These are phyloP conservation scores for Copsychus sechellarum DNA, from an alignment of 2,113 vertebrate genomes.

Conservation along the genomic window DNA sequence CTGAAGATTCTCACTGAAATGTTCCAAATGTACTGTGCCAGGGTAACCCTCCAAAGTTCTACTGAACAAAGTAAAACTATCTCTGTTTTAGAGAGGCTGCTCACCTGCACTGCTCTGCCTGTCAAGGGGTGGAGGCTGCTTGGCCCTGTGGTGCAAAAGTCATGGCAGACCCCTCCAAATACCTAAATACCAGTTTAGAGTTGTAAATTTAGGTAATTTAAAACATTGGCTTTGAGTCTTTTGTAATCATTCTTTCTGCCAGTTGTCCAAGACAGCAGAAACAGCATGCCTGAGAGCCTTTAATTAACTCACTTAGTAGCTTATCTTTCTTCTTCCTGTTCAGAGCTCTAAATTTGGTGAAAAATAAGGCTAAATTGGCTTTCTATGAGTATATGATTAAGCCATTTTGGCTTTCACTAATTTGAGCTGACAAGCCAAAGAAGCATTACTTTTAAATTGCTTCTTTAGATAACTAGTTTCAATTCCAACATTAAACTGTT, in stretches of 20 bases:
- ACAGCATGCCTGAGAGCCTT: background rate
- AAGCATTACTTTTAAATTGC: conserved; percentile 68
- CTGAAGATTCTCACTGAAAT: background rate
- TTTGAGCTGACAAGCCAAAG: conserved; percentile 59
- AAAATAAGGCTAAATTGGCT: conserved; percentile 53
- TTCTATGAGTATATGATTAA: conserved; percentile 42
- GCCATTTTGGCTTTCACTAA: conserved; percentile 37
- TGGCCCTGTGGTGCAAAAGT: background rate
- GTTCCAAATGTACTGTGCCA: background rate
- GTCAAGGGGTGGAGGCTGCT: background rate
- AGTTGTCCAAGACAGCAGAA: background rate
- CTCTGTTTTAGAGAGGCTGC: background rate
- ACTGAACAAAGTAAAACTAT: background rate
- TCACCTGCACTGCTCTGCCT: background rate
- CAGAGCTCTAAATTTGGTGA: conserved; percentile 37
- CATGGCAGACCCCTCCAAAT: background rate
- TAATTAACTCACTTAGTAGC: conserved; percentile 47
- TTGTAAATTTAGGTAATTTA: background rate
- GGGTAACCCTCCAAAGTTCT: background rate
- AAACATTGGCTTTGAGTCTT: background rate
- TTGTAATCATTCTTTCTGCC: background rate
- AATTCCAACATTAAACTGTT: conserved; percentile 28
- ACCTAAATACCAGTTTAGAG: background rate
- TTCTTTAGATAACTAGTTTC: conserved; percentile 38
- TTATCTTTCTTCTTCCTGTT: conserved; percentile 36